A percentile compares a stretch with the other conserved stretches of the same genome.
Conservation (phyloP, 2,888 invertebrate genomes). For the Tachina fera region DNA sequence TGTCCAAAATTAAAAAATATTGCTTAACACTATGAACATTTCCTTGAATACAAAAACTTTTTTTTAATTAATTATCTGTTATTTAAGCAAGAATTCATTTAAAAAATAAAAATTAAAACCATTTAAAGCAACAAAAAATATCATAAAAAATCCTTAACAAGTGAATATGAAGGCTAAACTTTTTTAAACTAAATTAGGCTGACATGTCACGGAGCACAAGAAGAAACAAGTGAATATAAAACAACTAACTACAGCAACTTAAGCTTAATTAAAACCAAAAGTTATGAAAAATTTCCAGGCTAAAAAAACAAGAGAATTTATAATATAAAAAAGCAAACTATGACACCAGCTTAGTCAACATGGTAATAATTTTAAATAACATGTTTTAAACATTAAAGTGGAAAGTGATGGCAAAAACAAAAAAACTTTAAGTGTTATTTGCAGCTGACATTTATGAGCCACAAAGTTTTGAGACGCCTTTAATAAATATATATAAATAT, state of each 20-base stretch:
- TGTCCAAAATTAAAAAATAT: slow-evolving; percentile 11
- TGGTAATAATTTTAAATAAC: slow-evolving; percentile 46
- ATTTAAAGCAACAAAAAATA: not conserved
- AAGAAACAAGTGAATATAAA: not conserved
- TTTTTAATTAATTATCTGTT: slow-evolving; percentile 1
- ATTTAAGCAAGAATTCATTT: slow-evolving; percentile 11
- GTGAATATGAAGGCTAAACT: not conserved
- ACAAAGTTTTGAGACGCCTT: slow-evolving; percentile 66
- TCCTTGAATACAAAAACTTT: too few species aligned
- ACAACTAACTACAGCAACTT: slow-evolving; percentile 22
- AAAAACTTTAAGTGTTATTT: slow-evolving; percentile 32
- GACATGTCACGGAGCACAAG: slow-evolving; percentile 58
- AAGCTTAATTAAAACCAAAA: slow-evolving; percentile 61
- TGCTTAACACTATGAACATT: not conserved
- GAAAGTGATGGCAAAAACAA: slow-evolving; percentile 19
- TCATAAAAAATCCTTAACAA: not conserved
- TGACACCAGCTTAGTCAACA: slow-evolving; percentile 43
- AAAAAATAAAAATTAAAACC: not conserved
- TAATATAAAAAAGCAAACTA: slow-evolving; percentile 20
- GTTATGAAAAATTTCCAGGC: slow-evolving; percentile 37
- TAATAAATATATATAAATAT: slow-evolving; percentile 53
- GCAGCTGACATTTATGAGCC: slow-evolving; percentile 62
- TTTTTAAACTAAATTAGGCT: slow-evolving; percentile 57
- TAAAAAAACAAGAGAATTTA: slow-evolving; percentile 16
- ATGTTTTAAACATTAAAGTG: slow-evolving; percentile 22